phyloP scores from a whole-genome alignment of 37 sponge, comb jelly and placozoan genomes.

The Halichondria panicea region DNA sequence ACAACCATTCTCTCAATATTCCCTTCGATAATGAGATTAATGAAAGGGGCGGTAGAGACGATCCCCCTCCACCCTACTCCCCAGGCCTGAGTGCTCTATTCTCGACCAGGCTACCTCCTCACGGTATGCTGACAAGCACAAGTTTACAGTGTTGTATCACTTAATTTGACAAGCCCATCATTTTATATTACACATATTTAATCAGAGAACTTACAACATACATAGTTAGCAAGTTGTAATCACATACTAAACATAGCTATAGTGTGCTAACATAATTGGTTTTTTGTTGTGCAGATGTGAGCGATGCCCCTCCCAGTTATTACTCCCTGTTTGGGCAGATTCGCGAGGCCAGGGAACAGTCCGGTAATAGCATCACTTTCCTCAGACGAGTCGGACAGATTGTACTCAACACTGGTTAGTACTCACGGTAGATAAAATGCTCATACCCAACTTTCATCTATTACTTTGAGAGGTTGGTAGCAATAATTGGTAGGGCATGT shows the following conservation, averaged over 20 bases:
- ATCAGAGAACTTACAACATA: too few species aligned
- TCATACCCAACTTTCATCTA: too few species aligned
- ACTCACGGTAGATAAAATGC: too few species aligned
- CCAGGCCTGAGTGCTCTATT: constrained; percentile 3
- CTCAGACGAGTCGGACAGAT: constrained; percentile 33
- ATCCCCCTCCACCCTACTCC: constrained; percentile 31
- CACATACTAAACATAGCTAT: too few species aligned
- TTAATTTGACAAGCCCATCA: too few species aligned
- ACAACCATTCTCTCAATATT: neutral
- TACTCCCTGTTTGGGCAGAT: constrained; percentile 50
- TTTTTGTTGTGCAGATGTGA: neutral
- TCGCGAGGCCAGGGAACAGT: constrained; percentile 35
- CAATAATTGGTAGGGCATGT: too few species aligned
- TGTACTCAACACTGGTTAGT: constrained; percentile 49
- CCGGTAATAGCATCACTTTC: constrained; percentile 21
- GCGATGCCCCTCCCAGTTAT: constrained; percentile 47
- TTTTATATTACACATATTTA: too few species aligned
- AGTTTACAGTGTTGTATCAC: too few species aligned
- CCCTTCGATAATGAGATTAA: neutral
- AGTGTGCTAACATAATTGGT: neutral
- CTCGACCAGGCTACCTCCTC: too few species aligned
- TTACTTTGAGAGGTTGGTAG: too few species aligned
- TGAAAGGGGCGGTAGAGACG: neutral
- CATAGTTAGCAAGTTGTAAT: too few species aligned
- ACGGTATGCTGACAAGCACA: too few species aligned